Base-by-base conservation (phyloP, 1,140 invertebrate species). In the Pollicipes pollicipes region DNA sequence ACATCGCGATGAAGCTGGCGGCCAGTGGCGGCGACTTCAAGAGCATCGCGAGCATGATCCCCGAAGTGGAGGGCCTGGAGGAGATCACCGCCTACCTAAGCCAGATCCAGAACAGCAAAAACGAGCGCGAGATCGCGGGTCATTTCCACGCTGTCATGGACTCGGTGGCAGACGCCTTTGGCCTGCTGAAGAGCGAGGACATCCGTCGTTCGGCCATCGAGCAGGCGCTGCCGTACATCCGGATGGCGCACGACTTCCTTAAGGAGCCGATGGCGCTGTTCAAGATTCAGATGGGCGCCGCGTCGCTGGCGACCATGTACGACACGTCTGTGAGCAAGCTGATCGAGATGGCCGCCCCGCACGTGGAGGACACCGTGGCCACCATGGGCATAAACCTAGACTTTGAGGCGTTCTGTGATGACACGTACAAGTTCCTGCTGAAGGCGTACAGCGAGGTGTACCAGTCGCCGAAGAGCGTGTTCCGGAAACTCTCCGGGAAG, bases 201-300 rank as follows among this genome's bases (percentile, higher is more conserved):
- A 29, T 66, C 17, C 64, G 64, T 10, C 28, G n/a, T 3, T 27
- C 64, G n/a, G 64, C 64, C 64, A 28, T 66, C 27, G 27, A 66
- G 28, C 64, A 66, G 64, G 64, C 10, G 1, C 64, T 66, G 16
- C 64, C 64, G 10, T 66, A 66, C 64, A 29, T 66, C 27, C 64
- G 64, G 8, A 66, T 29, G 64, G 64, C 28, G 28, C 64, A 66
- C 64, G 64, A 66, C 27, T 66, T 66, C 28, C 64, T 66, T 3
- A 66, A 66, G 28, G 64, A 66, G 27, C 64, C 64, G 28, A 8
- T 66, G 64, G 64, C 64, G 28, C 64, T 66, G 17, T 21, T 66
- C 10, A 66, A 66, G 64, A 66, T 66, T n/a, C 64, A 66, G 64
- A 66, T 66, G 64, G 64, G 64, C 28, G n/a, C 28, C n/a, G 64